These are phyloP conservation scores for Beaufortia kweichowensis DNA, from an alignment of 2,113 vertebrate genomes.

Conservation along the genomic window DNA sequence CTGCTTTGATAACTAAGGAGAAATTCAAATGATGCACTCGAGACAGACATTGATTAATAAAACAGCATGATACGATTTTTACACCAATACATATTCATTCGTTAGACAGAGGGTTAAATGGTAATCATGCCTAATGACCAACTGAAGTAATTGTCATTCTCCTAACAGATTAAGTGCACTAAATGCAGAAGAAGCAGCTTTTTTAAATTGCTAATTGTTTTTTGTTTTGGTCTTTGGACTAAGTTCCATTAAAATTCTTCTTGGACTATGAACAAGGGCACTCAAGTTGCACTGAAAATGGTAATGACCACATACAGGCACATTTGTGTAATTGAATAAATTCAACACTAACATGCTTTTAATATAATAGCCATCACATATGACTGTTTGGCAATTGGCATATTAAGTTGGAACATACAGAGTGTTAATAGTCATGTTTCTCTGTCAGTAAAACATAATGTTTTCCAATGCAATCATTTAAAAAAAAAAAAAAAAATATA, in stretches of 20 bases:
- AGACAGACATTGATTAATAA: constrained; percentile 33
- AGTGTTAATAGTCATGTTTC: no score
- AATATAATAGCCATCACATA: not conserved
- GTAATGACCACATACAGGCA: not conserved
- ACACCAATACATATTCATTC: constrained; percentile 34
- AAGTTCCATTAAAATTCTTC: constrained; percentile 56
- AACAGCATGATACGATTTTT: constrained; percentile 39
- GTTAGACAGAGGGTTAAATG: constrained; percentile 53
- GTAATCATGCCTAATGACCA: constrained; percentile 52
- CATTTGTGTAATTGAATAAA: not conserved
- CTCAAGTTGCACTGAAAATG: not conserved
- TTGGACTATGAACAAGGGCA: constrained; percentile 5
- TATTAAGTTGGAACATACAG: not conserved
- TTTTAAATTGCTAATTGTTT: constrained; percentile 57
- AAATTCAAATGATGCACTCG: not conserved
- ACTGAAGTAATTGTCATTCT: constrained; percentile 58
- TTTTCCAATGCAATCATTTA: no score
- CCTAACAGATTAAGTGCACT: constrained; percentile 58
- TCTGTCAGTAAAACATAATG: no score
- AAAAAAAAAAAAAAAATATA: no score
- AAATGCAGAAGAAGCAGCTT: constrained; percentile 43
- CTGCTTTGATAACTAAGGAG: not conserved
- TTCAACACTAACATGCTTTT: not conserved
- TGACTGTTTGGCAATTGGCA: not conserved
- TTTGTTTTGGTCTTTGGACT: constrained; percentile 55